These are phyloP conservation scores for Zosterops pallidus DNA, from an alignment of 2,113 vertebrate genomes.

Conservation along the genomic window DNA sequence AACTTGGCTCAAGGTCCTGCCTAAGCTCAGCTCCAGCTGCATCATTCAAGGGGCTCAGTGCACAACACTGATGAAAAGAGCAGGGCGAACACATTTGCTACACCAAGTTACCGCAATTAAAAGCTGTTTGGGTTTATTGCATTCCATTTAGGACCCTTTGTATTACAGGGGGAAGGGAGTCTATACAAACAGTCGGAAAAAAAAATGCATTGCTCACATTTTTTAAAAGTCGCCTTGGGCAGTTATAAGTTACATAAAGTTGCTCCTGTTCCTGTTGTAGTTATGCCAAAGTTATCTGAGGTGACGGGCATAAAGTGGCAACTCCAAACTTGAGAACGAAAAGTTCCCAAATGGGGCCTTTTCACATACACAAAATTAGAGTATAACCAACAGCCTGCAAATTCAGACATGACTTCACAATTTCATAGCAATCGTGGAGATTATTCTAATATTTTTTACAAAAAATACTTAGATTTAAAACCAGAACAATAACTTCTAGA, in stretches of 20 bases:
- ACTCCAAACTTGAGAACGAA: not conserved
- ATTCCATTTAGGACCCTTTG: not conserved
- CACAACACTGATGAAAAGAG: not conserved
- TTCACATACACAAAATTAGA: not conserved
- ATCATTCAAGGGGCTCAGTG: not conserved
- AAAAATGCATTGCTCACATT: constrained; percentile 37
- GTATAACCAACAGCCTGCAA: not conserved
- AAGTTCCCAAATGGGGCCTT: not conserved
- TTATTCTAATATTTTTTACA: not conserved
- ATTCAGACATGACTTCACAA: not conserved
- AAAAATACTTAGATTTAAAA: not conserved
- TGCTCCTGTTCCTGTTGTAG: not conserved
- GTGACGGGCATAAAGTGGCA: constrained; percentile 6
- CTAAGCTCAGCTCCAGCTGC: not conserved
- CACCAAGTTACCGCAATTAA: not conserved
- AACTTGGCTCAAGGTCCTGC: not conserved
- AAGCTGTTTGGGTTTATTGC: not conserved
- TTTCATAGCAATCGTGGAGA: not conserved
- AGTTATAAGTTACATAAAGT: constrained; percentile 61
- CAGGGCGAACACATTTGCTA: not conserved
- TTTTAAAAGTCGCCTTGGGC: constrained; percentile 17
- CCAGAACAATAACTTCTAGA: not conserved
- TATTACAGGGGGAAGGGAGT: not conserved
- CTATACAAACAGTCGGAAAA: not conserved
- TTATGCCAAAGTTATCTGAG: constrained; percentile 26